These are phyloP conservation scores for Peromyscus polionotus DNA, from an alignment of 2,113 vertebrate species.

Conservation along the genomic window DNA sequence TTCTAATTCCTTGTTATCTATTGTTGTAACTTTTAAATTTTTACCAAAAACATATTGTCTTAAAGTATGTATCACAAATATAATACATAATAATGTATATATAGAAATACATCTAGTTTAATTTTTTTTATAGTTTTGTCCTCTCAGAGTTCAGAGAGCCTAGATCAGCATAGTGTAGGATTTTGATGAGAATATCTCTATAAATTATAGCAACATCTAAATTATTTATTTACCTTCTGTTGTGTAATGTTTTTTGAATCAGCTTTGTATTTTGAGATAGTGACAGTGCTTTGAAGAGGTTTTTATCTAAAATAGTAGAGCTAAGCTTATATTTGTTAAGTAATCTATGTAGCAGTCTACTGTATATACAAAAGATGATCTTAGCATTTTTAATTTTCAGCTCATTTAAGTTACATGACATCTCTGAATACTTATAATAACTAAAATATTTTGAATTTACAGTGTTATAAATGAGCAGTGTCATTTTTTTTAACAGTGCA, in stretches of 20 bases:
- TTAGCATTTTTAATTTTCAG: constrained; percentile 43
- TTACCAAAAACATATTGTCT: background rate
- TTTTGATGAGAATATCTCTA: constrained; percentile 3
- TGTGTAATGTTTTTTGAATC: background rate
- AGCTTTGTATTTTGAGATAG: constrained; percentile 8
- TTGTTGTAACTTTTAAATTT: constrained; percentile 32
- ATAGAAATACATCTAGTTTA: constrained; percentile 16
- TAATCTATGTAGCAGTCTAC: background rate
- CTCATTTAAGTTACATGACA: background rate
- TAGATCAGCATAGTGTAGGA: background rate
- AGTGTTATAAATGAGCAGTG: background rate
- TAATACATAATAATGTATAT: background rate
- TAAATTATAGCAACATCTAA: background rate
- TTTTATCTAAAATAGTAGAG: constrained; percentile 24
- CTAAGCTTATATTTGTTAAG: constrained; percentile 30
- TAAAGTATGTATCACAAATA: constrained; percentile 10
- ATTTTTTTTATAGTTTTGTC: background rate
- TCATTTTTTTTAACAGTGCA: constrained; percentile 19
- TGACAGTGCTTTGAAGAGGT: background rate
- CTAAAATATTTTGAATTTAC: background rate
- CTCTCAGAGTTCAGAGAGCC: background rate
- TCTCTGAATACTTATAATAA: constrained; percentile 12
- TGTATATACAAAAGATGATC: background rate
- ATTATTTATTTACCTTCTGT: background rate
- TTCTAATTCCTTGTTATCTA: background rate